These are phyloP conservation scores for Lacanobia oleracea DNA, from an alignment of 2,888 invertebrate species.

Conservation along the genomic window DNA sequence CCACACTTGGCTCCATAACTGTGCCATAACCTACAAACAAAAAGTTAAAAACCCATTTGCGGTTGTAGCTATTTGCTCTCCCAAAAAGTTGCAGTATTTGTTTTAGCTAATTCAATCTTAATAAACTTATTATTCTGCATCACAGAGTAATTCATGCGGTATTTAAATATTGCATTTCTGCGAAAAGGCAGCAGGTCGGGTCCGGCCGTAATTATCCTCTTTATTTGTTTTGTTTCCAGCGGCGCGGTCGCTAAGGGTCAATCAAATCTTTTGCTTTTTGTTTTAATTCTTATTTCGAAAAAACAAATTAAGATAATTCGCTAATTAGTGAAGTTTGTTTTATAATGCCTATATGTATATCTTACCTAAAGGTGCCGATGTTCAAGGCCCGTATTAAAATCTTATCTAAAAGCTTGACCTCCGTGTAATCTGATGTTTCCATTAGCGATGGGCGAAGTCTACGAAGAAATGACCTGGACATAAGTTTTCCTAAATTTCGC, in stretches of 20 bases:
- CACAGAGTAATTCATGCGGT: constrained; percentile 43
- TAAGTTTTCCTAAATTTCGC: background rate
- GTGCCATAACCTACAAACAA: background rate
- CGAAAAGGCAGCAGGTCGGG: constrained; percentile 28
- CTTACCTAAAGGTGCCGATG: background rate
- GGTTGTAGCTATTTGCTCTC: constrained; percentile 7
- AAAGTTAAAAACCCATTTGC: background rate
- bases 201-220: constrained; percentile 25
- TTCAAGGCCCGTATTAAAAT: background rate
- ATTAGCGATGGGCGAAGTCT: background rate
- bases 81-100: constrained; percentile 5
- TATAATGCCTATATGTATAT: constrained; percentile 5
- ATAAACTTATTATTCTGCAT: constrained; percentile 30
- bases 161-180: constrained; percentile 45
- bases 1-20: background rate
- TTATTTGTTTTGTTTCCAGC: constrained; percentile 45
- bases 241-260: constrained; percentile 36
- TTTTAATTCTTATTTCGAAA: background rate
- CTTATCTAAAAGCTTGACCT: too few relatives aligned
- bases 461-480: too few relatives aligned
- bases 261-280: constrained; percentile 35
- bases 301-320: constrained; percentile 22
- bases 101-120: constrained; percentile 10
- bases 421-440: too few relatives aligned
- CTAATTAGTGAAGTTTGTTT: constrained; percentile 37